These are phyloP conservation scores for Canis aureus DNA, from an alignment of 2,113 vertebrate species.

Conservation along the genomic window DNA sequence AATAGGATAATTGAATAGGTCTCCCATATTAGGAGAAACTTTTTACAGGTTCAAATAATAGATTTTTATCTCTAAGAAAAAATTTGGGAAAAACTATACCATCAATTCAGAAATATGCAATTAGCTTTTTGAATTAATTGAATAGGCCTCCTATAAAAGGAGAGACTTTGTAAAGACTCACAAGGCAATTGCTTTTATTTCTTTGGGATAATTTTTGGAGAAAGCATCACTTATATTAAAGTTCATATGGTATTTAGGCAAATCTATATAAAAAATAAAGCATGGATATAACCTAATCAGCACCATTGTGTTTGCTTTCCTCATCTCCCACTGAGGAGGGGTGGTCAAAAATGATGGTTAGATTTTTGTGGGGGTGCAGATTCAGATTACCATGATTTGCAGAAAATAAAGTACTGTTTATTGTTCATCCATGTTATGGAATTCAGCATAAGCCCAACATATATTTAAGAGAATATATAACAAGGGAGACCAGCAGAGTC, in stretches of 20 bases:
- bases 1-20: slow-evolving; percentile 26
- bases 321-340: not conserved
- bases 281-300: not conserved
- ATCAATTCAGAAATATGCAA: slow-evolving; percentile 18
- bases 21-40: not conserved
- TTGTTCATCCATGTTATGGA: not conserved
- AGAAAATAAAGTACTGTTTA: not conserved
- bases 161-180: slow-evolving; percentile 37
- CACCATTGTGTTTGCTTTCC: not conserved
- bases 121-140: slow-evolving; percentile 27
- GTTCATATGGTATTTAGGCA: not conserved
- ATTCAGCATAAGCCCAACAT: not conserved
- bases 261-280: slow-evolving; percentile 40
- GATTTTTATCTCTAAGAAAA: not conserved
- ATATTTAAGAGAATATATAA: slow-evolving; percentile 24
- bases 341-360: not conserved
- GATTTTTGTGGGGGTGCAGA: not conserved
- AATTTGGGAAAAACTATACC: not conserved
- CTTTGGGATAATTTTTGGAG: not conserved
- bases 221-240: slow-evolving; percentile 34
- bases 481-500: not conserved
- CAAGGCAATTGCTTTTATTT: not conserved
- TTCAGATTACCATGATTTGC: not conserved
- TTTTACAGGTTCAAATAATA: not conserved
- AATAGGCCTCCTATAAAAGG: not conserved